Conservation (phyloP, 1,140 invertebrate genomes). For the Coenobita brevimanus region DNA sequence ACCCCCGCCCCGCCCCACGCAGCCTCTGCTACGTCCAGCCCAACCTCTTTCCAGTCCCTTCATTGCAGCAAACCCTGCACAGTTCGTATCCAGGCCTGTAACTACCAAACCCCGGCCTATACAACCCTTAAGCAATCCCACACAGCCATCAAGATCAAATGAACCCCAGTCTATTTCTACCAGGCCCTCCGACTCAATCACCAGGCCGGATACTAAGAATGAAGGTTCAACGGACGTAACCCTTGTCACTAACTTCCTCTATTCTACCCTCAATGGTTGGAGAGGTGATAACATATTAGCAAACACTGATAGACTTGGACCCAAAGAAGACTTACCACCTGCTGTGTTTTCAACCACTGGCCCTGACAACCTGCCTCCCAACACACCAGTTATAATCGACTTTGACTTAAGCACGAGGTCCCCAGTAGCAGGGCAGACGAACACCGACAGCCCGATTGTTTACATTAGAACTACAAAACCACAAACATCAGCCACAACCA, state of each 20-base stretch:
- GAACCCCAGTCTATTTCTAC: neutral
- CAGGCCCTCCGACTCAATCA: neutral
- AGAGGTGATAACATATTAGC: neutral
- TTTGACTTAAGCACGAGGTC: neutral
- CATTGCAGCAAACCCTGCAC: neutral
- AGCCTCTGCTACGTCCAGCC: neutral
- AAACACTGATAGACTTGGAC: neutral
- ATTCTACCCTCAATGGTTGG: conserved; percentile 46
- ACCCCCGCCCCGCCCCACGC: no score
- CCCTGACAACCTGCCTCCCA: neutral
- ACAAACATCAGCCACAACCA: neutral
- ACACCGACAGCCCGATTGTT: conserved; percentile 31
- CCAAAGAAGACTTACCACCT: neutral
- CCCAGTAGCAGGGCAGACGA: neutral
- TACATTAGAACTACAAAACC: neutral
- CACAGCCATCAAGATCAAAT: neutral
- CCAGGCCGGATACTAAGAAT: neutral
- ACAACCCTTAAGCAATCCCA: neutral
- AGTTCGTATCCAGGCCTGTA: no score
- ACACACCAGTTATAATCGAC: neutral
- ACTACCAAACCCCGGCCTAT: neutral
- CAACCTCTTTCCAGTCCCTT: no score
- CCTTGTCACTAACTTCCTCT: conserved; percentile 50
- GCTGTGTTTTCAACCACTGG: neutral
- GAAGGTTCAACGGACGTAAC: conserved; percentile 26